Evolutionary conservation across 2,113 vertebrate species (phyloP).

Genomic region (Xenopus tropicalis): DNA sequence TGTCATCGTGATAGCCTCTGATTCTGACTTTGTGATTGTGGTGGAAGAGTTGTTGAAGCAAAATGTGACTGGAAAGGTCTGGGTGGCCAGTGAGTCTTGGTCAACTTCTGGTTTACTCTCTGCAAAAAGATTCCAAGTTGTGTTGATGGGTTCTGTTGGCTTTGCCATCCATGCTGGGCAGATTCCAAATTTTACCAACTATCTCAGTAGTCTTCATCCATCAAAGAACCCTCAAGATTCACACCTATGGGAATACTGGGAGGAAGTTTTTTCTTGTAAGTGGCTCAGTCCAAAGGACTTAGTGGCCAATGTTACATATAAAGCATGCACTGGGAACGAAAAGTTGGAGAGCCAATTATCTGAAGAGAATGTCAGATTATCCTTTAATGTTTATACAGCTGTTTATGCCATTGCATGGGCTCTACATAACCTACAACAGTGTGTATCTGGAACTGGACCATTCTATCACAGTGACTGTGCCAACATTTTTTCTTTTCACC

Average conservation of each 20-base stretch:
- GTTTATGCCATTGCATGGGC: conserved; percentile 17
- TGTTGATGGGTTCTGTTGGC: conserved; percentile 12
- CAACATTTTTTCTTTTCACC: conserved; percentile 15
- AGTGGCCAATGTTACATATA: neutral
- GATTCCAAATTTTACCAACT: conserved; percentile 14
- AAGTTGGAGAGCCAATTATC: neutral
- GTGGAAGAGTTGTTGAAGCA: conserved; percentile 26
- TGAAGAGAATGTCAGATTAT: neutral
- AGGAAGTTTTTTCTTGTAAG: neutral
- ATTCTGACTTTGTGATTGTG: neutral
- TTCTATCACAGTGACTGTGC: conserved; percentile 7
- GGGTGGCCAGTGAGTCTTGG: conserved; percentile 21
- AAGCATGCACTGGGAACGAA: conserved; percentile 13
- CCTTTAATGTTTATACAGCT: conserved; percentile 18
- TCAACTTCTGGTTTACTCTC: conserved; percentile 3
- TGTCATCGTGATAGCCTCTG: conserved; percentile 1
- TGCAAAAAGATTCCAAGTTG: neutral
- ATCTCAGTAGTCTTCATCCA: neutral
- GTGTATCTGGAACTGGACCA: neutral
- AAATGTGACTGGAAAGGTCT: conserved; percentile 22
- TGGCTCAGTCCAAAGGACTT: neutral
- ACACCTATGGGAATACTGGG: neutral
- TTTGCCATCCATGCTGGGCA: conserved; percentile 14
- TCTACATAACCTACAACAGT: conserved; percentile 2
- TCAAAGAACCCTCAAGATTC: neutral